Percentiles rank a stretch among this genome's conserved stretches.
Conservation (phyloP, 2,797 vertebrate species). For the Iguana delicatissima region DNA sequence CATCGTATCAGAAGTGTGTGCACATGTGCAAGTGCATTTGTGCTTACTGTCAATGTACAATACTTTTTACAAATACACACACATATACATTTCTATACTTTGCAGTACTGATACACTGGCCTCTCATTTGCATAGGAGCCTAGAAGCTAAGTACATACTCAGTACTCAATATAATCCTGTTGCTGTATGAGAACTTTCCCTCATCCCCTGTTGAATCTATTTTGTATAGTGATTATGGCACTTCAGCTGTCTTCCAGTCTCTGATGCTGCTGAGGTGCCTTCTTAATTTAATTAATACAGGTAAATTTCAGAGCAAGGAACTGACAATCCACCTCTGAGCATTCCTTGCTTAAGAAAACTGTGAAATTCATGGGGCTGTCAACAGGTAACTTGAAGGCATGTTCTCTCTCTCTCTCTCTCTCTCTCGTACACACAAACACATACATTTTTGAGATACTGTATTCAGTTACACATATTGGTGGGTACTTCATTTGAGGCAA, state of each 20-base stretch:
- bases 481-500: no score
- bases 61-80: not conserved
- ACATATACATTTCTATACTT: not conserved
- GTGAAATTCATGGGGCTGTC: no score
- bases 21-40: no score
- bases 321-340: no score
- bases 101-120: not conserved
- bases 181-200: slow-evolving; percentile 3
- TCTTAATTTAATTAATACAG: slow-evolving; percentile 32
- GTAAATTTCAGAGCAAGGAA: not conserved
- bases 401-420: no score
- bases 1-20: no score
- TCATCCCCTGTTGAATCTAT: not conserved
- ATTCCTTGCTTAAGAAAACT: no score
- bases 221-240: slow-evolving; percentile 34
- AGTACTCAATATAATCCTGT: slow-evolving; percentile 30
- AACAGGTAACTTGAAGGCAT: no score
- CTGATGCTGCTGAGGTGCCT: slow-evolving; percentile 6
- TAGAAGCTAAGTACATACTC: slow-evolving; percentile 50
- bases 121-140: slow-evolving; percentile 26
- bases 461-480: no score
- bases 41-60: not conserved
- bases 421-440: no score
- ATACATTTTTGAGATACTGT: no score
- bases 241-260: slow-evolving; percentile 27